phyloP scores from a whole-genome alignment of 35 echinoderm and acorn worm genomes.

The Antedon bifida region DNA sequence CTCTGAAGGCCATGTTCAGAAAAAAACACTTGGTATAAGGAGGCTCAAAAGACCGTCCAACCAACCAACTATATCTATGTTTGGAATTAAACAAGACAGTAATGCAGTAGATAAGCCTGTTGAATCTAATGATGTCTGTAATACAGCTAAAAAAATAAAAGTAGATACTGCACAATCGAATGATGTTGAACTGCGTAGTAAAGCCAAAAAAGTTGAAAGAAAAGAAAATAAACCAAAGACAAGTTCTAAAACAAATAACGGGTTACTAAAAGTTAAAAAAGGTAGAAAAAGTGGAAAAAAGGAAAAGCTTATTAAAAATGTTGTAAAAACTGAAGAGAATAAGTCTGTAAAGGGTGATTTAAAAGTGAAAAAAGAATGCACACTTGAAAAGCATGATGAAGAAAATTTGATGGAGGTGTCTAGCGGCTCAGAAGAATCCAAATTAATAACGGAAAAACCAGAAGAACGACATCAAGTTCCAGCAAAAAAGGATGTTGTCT shows the following conservation, averaged over 20 bases:
- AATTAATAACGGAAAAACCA: not conserved
- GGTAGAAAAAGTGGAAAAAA: not conserved
- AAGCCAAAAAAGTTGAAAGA: no score
- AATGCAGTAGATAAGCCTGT: not conserved
- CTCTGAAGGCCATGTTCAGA: conserved; percentile 17
- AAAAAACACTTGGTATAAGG: conserved; percentile 54
- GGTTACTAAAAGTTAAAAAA: not conserved
- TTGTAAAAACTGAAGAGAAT: no score
- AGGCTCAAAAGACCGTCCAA: conserved; percentile 19
- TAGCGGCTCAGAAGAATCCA: not conserved
- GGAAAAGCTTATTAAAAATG: no score
- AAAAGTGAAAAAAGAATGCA: not conserved
- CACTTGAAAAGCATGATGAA: not conserved
- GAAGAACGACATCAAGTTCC: not conserved
- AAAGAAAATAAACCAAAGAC: not conserved
- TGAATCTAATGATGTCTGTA: not conserved
- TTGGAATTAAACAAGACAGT: not conserved
- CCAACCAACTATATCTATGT: conserved; percentile 33
- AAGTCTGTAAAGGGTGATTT: no score
- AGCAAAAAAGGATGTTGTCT: not conserved
- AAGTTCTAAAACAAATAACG: not conserved
- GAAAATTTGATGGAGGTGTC: not conserved
- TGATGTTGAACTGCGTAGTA: no score
- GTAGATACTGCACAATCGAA: no score
- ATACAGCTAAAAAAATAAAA: no score